Evolutionary conservation across 2,888 invertebrate genomes (phyloP).

Genomic region (Sthenelais limicola): DNA sequence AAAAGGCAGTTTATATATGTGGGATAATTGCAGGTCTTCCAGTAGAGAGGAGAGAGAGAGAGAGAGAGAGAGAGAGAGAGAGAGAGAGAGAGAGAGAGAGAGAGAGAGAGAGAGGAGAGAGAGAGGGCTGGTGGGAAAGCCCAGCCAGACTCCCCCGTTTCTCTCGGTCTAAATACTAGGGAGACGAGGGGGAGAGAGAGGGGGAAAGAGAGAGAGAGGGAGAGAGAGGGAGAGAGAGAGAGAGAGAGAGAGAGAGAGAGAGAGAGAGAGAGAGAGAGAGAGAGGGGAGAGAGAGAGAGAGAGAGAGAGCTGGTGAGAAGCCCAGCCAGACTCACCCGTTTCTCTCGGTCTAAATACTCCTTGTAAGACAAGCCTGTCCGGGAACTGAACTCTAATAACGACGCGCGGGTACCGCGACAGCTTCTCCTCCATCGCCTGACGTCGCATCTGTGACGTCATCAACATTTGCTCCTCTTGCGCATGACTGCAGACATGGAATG

Average conservation of each 20-base stretch:
- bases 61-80: no score
- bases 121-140: no score
- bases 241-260: no score
- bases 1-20: not conserved
- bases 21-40: not conserved
- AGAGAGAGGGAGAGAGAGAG: no score
- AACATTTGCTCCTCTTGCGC: conserved; percentile 69
- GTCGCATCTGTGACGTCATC: conserved; percentile 79
- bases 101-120: no score
- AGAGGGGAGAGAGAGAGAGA: no score
- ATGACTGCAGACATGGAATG: not conserved
- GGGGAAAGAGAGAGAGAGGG: no score
- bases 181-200: no score
- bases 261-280: no score
- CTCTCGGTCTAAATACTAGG: conserved; percentile 68
- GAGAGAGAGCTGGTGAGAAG: no score
- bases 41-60: no score
- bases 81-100: no score
- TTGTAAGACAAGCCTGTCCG: conserved; percentile 88
- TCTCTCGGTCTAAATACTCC: conserved; percentile 87
- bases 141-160: conserved; percentile 74
- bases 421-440: conserved; percentile 77
- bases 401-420: conserved; percentile 81
- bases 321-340: conserved; percentile 71
- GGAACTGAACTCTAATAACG: conserved; percentile 89